Evolutionary conservation across 1,140 invertebrate species (phyloP), one percentile per base, ranked within the genome.

Genomic region (Pogonognathellus flavescens): DNA sequence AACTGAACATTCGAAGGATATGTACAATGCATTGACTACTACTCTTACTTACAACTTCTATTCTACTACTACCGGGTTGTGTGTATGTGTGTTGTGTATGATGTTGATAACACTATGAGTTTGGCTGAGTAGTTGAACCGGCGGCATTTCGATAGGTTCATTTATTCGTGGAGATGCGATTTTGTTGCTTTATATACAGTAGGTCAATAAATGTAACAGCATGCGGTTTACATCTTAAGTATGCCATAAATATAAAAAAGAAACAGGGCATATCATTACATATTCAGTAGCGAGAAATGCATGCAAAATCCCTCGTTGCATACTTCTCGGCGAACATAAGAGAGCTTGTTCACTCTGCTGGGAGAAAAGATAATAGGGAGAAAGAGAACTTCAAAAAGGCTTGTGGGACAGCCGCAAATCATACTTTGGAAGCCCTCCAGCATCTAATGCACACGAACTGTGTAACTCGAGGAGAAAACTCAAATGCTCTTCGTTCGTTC

Each of bases 201-300:
- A 55, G 80, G 80, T 85, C 80, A 80, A 85, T 85, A 82, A 85
- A 85, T 85, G 76, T 85, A 66, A 49, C 84, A 85, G 84, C 84
- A 85, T 85, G 84, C 80, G 84, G 84, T 82, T 82, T 60, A 85
- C 80, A 85, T 85, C 84, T 81, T 81, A 85, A 85, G 66, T 81
- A 85, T 85, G 50, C 59, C 82, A 83, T 83, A 83, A 83, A 83
- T 83, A 83, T 83, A 83, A 83, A 83, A 83, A 83, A 66, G 80
- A 81, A 81, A 83, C 55, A 83, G 82, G 82, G 82, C 82, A 62
- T 83, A 83, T 83, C 82, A 83, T 83, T 83, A 83, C 82, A 83
- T 83, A 83, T 83, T 83, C 82, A 83, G 41, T 53, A 83, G 82
- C 55, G 80, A 82, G 52, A 59, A 59, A 82, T 31, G 55, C 52